Evolutionary conservation across 2,888 invertebrate species (phyloP), one percentile per base, ranked within the genome.

Genomic region (Dimorphilus gyrociliatus): DNA sequence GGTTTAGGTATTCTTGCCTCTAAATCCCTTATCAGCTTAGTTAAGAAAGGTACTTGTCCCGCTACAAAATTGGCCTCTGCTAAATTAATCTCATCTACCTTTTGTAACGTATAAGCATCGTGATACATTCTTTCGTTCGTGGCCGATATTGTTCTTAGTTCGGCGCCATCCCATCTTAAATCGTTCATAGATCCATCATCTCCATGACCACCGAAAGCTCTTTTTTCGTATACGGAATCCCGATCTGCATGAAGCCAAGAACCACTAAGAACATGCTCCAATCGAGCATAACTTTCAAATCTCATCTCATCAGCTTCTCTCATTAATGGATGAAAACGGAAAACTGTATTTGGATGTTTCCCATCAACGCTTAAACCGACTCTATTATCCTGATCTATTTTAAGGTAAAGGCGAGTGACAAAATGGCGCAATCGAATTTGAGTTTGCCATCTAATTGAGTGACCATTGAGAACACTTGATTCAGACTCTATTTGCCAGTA

Each of bases 341-440:
- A 48, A 16, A 50, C 42, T 2, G 46, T 45, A 27, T 41, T 33
- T 2, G 46, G 42, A 27, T 48, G 44, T 6, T 32, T 33, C 13
- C 33, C 29, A 30, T 45, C 39, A 6, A 27, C 19, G 4, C 53
- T 51, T 27, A 60, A 37, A 10, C 51, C 45, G 8, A 60, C 52
- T 19, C 50, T 48, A 15, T 46, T 44, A 23, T 50, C 51, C 3
- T 46, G 45, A 30, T 52, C 52, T 24, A 62, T 54, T 34, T 52
- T 50, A 33, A 62, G 41, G 42, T 61, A 62, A 36, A 50, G 50
- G 23, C 61, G 40, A 17, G 58, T 61, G 14, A 55, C 50, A 50
- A 58, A 48, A 44, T 62, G 62, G 30, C 59, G 53, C 32, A 62
- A 46, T n/a, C 60, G 45, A 2, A 61, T 48, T 37, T 60, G 60